Evolutionary conservation across 2,113 vertebrate species (phyloP).

Genomic region (Motacilla tschutschensis): DNA sequence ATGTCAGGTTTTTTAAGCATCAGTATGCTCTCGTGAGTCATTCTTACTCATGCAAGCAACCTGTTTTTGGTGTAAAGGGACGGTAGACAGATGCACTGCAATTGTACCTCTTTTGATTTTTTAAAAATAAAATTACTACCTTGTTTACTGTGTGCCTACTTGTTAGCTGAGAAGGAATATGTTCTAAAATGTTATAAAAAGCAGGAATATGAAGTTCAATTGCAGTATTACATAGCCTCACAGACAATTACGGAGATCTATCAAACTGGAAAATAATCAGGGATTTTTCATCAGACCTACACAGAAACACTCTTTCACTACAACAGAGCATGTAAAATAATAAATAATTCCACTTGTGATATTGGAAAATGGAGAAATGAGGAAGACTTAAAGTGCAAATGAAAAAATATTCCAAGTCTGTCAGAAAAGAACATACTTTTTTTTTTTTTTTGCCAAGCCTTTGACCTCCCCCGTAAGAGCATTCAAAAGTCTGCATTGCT

Average conservation of each 20-base stretch:
- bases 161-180: neutral
- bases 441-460: neutral
- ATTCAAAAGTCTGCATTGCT: neutral
- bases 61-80: neutral
- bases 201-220: neutral
- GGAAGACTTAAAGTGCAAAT: neutral
- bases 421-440: neutral
- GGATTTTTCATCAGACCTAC: neutral
- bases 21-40: neutral
- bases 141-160: neutral
- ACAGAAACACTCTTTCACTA: neutral
- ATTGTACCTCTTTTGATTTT: neutral
- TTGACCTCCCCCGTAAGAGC: fast-evolving
- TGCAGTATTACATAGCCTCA: neutral
- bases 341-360: neutral
- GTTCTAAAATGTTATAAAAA: neutral
- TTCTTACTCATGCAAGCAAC: neutral
- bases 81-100: neutral
- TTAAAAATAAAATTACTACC: neutral
- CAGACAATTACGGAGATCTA: neutral
- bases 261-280: neutral
- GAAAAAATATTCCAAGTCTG: neutral
- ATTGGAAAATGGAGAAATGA: neutral
- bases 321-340: neutral
- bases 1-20: neutral